Base-by-base conservation (phyloP, 2,113 vertebrate species). In the Eretmochelys imbricata region DNA sequence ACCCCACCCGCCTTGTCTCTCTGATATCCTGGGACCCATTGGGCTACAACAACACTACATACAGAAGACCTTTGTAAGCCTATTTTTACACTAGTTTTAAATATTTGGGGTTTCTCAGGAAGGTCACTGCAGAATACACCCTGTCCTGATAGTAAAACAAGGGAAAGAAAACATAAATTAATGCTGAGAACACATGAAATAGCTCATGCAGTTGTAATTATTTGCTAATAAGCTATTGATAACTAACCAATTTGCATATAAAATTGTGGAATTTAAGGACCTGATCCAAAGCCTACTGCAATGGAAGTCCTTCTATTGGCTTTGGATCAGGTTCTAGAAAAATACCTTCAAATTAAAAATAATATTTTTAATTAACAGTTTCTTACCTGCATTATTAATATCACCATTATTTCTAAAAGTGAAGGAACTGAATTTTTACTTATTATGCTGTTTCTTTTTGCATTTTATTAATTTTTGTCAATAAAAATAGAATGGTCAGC, bases 131-230 rank as follows among this genome's bases (percentile, higher is more conserved):
- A 2, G 19, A 48, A 6, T 0, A 38, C 46, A 9, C 10, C 75
- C n/a, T 46, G 25, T 25, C 3, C 22, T 27, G 75, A 78, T 13
- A 48, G 9, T 42, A 78, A 78, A 78, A 5, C 84, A 7, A 22
- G 80, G 29, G 49, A 14, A 35, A 49, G 29, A 25, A 78, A 0
- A 0, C 13, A 16, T 29, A 57, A 29, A 46, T 57, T 27, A 82
- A 5, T 2, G 25, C 1, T 6, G 6, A 8, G 16, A 72, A 27
- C 1, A 31, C 54, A n/a, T n/a, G 48, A 50, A 8, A 1, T 0
- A 20, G n/a, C 0, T 1, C 0, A 22, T 2, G 1, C 1, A 5
- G 53, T 53, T 12, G 0, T 1, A 51, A 29, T 22, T 1, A 4
- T 90, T 50, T 78, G 76, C 10, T 29, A 78, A 46, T 46, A 78